These are phyloP conservation scores for Cariama cristata DNA, from an alignment of 2,113 vertebrate genomes.

Conservation along the genomic window DNA sequence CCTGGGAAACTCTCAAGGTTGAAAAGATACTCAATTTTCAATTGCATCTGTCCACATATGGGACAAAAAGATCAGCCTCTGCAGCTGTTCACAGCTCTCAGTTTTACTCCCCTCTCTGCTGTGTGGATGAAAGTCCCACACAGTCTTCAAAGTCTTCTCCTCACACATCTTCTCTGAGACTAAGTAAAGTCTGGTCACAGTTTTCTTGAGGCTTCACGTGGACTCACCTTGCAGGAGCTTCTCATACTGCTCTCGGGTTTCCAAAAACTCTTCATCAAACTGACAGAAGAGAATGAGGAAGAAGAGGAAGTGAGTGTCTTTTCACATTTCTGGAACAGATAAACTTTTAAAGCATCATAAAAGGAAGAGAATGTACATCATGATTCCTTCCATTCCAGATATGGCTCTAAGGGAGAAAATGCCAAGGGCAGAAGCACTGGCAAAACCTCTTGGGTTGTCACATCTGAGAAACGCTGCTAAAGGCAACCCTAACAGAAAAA, in stretches of 20 bases:
- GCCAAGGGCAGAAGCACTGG: background rate
- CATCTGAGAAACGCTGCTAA: background rate
- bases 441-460: background rate
- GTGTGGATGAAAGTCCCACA: background rate
- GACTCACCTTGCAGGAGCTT: constrained; percentile 82
- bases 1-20: background rate
- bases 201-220: background rate
- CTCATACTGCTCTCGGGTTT: constrained; percentile 81
- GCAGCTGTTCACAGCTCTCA: background rate
- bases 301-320: background rate
- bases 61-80: background rate
- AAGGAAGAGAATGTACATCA: background rate
- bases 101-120: background rate
- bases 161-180: background rate
- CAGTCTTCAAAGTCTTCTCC: background rate
- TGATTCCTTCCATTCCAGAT: background rate
- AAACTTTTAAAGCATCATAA: background rate
- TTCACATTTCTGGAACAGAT: background rate
- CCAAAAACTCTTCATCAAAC: constrained; percentile 88
- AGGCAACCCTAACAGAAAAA: background rate
- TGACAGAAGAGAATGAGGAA: constrained; percentile 44
- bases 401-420: background rate
- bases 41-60: background rate
- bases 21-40: background rate
- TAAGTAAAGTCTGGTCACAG: background rate